A percentile compares a stretch with the other conserved stretches of the same genome.
Evolutionary conservation across 2,888 invertebrate species (phyloP).

Genomic region (Campoplex capitator): DNA sequence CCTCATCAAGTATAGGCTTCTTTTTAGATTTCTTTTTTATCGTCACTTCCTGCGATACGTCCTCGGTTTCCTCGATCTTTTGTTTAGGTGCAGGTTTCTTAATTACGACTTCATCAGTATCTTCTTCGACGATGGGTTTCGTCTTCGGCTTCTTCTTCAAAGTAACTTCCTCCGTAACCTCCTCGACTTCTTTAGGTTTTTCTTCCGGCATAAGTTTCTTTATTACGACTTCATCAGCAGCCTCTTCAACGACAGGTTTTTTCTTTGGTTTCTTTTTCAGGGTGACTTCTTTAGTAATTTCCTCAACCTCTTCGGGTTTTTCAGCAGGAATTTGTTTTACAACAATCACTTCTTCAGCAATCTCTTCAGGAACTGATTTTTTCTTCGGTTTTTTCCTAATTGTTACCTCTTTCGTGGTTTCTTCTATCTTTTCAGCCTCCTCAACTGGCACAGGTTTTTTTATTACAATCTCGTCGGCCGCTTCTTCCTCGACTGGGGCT

Average conservation of each 20-base stretch:
- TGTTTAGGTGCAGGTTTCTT: constrained; percentile 75
- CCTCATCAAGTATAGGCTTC: constrained; percentile 80
- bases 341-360: constrained; percentile 7
- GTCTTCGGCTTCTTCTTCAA: constrained; percentile 75
- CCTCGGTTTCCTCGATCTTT: constrained; percentile 76
- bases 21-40: constrained; percentile 75
- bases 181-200: constrained; percentile 76
- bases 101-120: constrained; percentile 82
- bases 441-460: constrained; percentile 75
- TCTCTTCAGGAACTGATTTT: constrained; percentile 78
- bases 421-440: constrained; percentile 74
- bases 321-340: too few relatives aligned
- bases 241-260: constrained; percentile 68
- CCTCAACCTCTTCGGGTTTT: too few relatives aligned
- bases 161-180: constrained; percentile 76
- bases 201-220: constrained; percentile 75
- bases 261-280: too few relatives aligned
- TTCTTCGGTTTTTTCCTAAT: constrained; percentile 84
- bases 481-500: constrained; percentile 71
- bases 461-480: constrained; percentile 76
- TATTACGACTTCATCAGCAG: constrained; percentile 82
- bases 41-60: constrained; percentile 76
- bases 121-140: constrained; percentile 74
- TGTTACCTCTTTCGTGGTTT: constrained; percentile 84
- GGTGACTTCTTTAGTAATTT: too few relatives aligned